Evolutionary conservation across 2,888 invertebrate genomes (phyloP), one percentile per base, ranked within the genome.

Genomic region (Gymnocheta viridis): DNA sequence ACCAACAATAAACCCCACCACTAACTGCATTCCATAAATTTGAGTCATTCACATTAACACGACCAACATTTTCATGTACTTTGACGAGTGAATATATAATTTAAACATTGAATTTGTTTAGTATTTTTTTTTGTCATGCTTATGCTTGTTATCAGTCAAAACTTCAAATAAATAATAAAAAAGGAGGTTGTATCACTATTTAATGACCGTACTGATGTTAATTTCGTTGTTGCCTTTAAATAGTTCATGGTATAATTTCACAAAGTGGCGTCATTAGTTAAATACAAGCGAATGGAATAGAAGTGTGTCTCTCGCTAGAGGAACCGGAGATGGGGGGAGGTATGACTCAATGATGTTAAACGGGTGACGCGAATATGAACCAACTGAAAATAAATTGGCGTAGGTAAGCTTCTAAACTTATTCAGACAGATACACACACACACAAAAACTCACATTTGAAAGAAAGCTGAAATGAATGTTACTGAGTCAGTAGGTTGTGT

Each of bases 351-450:
- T 41, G 41, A 41, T 27, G 41, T 56, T 41, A n/a, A n/a, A n/a
- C n/a, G 22, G 44, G 44, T 74, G 66, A 17, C 56, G 17, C 19
- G 17, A 47, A 24, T 29, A 27, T 54, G 5, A 73, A 27, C 1
- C 41, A 81, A 74, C 51, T 41, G n/a, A 32, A 51, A 67, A 51
- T 60, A 44, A 51, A 41, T 60, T 81, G 73, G 41, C 54, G 73
- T 73, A 81, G 80, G 80, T 74, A 81, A 81, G 80, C 74, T 67
- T 49, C 29, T 41, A 49, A 69, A 62, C 6, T 44, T 9, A n/a
- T 19, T 14, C 7, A 29, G n/a, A 41, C 0, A 22, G 5, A 22
- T 44, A 64, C 44, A n/a, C 19, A 67, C 27, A 24, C 44, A 49
- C 58, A 24, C 9, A 64, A 32, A 4, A 38, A 62, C 38, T 12